Evolutionary conservation across 2,797 vertebrate species (phyloP), one percentile per base, ranked within the genome.

Genomic region (Poecilia wingei): DNA sequence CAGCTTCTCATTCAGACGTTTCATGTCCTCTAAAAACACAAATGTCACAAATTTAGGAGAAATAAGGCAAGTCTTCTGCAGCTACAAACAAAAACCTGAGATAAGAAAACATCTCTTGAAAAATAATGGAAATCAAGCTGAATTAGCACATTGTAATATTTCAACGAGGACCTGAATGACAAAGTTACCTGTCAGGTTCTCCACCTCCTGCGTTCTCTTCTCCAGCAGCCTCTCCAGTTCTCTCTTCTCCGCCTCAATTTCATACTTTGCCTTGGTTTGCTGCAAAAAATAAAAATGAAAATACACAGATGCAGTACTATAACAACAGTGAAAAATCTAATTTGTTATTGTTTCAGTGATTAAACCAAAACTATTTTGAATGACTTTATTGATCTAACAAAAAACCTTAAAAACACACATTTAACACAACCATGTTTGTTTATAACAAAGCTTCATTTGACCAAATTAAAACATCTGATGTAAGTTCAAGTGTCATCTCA

Each of bases 221-320:
- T 99, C 98, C 85, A 97, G 96, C 51, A 96, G 94, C 89, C 98
- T 95, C 20, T 96, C 95, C 91, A 99, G 92, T 91, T 99, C 98
- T 91, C 97, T 93, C 88, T 97, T 99, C 87, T 99, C 98, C 74
- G 97, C 97, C 92, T 99, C 98, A 75, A 98, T 94, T 87, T 99
- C 97, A 94, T 98, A 97, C 86, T 97, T 98, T 74, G 97, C 92
- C 93, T 97, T 97, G 75, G 89, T 96, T 97, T 99, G 89, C 88
- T 94, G 83, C 18, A 33, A 3, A 47, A 1, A 85, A 6, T 85
- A 4, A 81, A 6, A 86, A 6, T 84, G 6, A 82, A 13, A 13
- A 85, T 3, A 31, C 3, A 49, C 12, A 61, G n/a, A 79, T 53
- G 22, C 6, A 77, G 18, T 25, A 46, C 6, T 69, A 28, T 2